Evolutionary conservation across 2,113 vertebrate species (phyloP).

Genomic region (Paradisaea rubra): DNA sequence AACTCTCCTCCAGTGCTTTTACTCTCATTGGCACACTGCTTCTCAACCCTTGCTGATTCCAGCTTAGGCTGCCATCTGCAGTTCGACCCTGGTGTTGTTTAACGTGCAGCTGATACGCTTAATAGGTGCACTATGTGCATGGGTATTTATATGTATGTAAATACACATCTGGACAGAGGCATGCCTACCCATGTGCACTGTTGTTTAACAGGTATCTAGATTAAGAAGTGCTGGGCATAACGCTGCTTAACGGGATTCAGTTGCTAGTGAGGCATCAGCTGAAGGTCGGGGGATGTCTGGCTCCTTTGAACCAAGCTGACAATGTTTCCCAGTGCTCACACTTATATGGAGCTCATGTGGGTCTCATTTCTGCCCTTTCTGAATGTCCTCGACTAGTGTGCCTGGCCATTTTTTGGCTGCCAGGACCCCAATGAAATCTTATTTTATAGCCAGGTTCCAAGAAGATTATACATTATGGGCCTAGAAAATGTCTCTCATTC

Average conservation of each 20-base stretch:
- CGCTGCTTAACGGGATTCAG: not conserved
- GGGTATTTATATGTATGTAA: not conserved
- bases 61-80: constrained; percentile 46
- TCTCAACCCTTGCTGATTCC: not conserved
- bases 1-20: not conserved
- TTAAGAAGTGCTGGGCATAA: not conserved
- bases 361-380: not conserved
- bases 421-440: not conserved
- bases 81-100: not conserved
- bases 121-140: not conserved
- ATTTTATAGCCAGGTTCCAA: not conserved
- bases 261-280: not conserved
- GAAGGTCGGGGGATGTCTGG: not conserved
- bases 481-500: not conserved
- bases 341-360: not conserved
- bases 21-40: accelerated
- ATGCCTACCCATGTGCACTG: accelerated
- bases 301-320: not conserved
- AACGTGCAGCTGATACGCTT: not conserved
- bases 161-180: not conserved
- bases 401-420: not conserved
- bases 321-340: not conserved
- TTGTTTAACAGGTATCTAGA: not conserved
- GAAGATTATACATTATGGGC: not conserved
- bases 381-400: not conserved